Base-by-base conservation (phyloP, 2,888 invertebrate genomes). In the Brenthis ino region DNA sequence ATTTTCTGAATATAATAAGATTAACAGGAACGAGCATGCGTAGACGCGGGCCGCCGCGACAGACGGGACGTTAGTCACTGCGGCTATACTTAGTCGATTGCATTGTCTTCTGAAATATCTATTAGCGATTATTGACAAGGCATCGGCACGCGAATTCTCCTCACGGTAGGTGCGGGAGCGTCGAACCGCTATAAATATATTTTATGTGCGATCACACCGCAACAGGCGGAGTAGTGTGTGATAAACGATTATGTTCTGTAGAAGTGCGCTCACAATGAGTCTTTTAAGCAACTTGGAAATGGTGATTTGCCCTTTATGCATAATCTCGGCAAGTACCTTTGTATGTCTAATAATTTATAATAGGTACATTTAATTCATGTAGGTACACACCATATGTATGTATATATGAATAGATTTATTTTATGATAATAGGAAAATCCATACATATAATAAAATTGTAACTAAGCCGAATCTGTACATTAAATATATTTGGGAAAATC, bases 51-150 rank as follows among this genome's bases (percentile, higher is more conserved):
- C 76, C 77, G 79, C 75, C 77, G 82, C 76, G 77, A 76, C 79
- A 78, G 89, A 85, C 88, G 85, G 84, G 80, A 79, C 88, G 90
- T 92, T 92, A 91, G 87, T 92, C 93, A 91, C 90, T 75, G 77
- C 83, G 74, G 79, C 91, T 93, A 93, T 86, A 89, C 89, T 89
- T 92, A 92, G 92, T 82, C 88, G 81, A 86, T 87, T 88, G 92
- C 91, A 92, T 92, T 93, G 93, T 92, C 91, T 91, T 93, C 92
- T 92, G 88, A 91, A 91, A 92, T 91, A 89, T 92, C 93, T 93
- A 92, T 92, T 93, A 92, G 89, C 87, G 88, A 93, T 92, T 93
- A 92, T 93, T 93, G 92, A 93, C 93, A 91, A 89, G 91, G 89
- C 89, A 92, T 91, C 90, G 91, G 93, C 88, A 91, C 85, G 92